Evolutionary conservation across 2,113 vertebrate species (phyloP), one percentile per base, ranked within the genome.

Genomic region (Delphinus delphis): DNA sequence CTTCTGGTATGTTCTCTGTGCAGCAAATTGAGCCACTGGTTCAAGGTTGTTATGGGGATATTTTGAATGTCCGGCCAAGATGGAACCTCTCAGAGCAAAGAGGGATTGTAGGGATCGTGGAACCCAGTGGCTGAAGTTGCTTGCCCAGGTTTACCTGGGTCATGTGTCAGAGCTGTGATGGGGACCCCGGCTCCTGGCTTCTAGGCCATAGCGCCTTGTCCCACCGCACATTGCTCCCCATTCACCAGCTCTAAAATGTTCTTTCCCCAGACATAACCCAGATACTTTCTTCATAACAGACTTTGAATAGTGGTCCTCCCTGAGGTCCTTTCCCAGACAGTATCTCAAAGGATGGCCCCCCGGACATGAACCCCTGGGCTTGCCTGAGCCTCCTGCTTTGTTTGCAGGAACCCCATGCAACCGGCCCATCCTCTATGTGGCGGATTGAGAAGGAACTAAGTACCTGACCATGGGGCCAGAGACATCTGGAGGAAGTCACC

Each of bases 401-500:
- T 47, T 41, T 44, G 44, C 38, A 85, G 15, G 36, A 90, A 47
- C 25, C 63, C 77, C 23, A 2, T 9, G 18, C 25, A 47, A 25
- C 44, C 21, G 36, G n/a, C 55, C 21, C 10, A 74, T 60, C 8
- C 18, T 90, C 13, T 50, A 5, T 3, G 26, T 77, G 85, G 41
- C 14, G 33, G 41, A 62, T 15, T 53, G 67, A 55, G 14, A 86
- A 71, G 23, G 47, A 93, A 62, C 13, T 26, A 86, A 86, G 38
- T 50, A 53, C 73, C 38, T 44, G 23, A 44, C 55, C 20, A 50
- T 3, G 47, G 50, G 33, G 76, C 17, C n/a, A 38, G 67, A 82
- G 26, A 44, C n/a, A 62, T 90, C 74, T 86, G 26, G 36, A 93
- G 33, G 68, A 76, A 82, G 83, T 74, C 58, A 81, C 63, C 28